Base-by-base conservation (phyloP, 2,888 invertebrate species). In the Eilema sororculum region DNA sequence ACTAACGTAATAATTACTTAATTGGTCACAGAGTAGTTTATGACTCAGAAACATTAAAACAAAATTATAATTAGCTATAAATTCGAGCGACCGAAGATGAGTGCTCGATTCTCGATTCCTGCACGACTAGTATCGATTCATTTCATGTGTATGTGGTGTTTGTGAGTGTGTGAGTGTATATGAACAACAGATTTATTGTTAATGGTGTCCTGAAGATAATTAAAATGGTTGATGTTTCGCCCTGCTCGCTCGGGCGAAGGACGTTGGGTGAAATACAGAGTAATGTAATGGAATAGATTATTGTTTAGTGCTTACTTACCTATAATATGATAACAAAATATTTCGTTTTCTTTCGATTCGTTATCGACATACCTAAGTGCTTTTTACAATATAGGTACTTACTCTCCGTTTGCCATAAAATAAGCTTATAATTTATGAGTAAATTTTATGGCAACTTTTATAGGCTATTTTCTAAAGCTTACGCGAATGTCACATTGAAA, bases 171-270 rank as follows among this genome's bases (percentile, higher is more conserved):
- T 82, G 84, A 73, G 85, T 87, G 87, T 89, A 85, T 89, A 87
- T 84, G 86, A 90, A 91, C 90, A 91, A 91, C 94, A 93, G 95
- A 95, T 95, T 95, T 95, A 95, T 94, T 93, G 94, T 94, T 94
- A 94, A 94, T 95, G 94, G 94, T 95, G 95, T 94, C 94, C 93
- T 85, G 94, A 90, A 93, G 91, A 91, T 95, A 95, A 95, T 95
- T 95, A 95, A 95, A 95, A 94, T 94, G 94, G 94, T 95, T 93
- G 94, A 95, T 95, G 94, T 91, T 93, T 90, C 86, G 93, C 93
- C 89, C 92, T 83, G 87, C 85, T 87, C 91, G 89, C 82, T 87
- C 57, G 64, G 89, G 89, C 91, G 84, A 74, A 89, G 90, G 91
- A 90, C 90, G 90, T 89, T 87, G 86, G 75, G 77, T 78, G 74